phyloP scores from a whole-genome alignment of 2,888 invertebrate species.

The Xylocampa areola region DNA sequence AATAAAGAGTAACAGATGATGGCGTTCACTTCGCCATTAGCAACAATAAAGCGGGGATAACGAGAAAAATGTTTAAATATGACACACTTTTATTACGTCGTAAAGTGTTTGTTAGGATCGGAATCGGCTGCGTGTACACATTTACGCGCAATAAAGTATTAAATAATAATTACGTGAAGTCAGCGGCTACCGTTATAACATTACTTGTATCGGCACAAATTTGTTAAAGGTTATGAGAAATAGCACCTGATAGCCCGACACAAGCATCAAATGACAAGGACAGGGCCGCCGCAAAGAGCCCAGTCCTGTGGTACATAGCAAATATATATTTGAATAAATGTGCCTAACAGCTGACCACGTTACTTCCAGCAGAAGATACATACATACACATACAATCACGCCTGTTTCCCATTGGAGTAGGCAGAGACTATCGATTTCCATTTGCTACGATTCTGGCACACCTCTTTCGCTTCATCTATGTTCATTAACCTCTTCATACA shows the following conservation, averaged over 20 bases:
- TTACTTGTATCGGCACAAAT: not conserved
- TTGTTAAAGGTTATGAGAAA: not conserved
- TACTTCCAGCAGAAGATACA: too few relatives aligned
- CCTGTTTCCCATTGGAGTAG: too few relatives aligned
- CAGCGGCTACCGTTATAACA: slow-evolving; percentile 21
- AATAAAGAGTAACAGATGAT: slow-evolving; percentile 62
- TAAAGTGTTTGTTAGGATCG: slow-evolving; percentile 65
- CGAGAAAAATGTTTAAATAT: slow-evolving; percentile 61
- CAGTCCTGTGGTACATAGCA: too few relatives aligned
- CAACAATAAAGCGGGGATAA: slow-evolving; percentile 45
- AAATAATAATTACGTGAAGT: slow-evolving; percentile 57
- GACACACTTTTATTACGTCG: slow-evolving; percentile 63
- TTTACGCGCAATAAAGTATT: slow-evolving; percentile 62
- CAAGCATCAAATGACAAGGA: too few relatives aligned
- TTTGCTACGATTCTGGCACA: too few relatives aligned
- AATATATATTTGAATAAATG: too few relatives aligned
- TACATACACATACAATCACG: too few relatives aligned
- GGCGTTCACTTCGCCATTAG: slow-evolving; percentile 61
- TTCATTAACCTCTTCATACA: too few relatives aligned
- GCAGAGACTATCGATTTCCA: too few relatives aligned
- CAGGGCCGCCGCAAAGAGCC: too few relatives aligned
- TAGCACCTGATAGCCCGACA: not conserved
- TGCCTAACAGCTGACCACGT: too few relatives aligned
- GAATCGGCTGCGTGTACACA: slow-evolving; percentile 51
- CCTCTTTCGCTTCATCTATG: too few relatives aligned